These are phyloP conservation scores for Neoitamus cyanurus DNA, from an alignment of 2,888 invertebrate species.

Conservation along the genomic window DNA sequence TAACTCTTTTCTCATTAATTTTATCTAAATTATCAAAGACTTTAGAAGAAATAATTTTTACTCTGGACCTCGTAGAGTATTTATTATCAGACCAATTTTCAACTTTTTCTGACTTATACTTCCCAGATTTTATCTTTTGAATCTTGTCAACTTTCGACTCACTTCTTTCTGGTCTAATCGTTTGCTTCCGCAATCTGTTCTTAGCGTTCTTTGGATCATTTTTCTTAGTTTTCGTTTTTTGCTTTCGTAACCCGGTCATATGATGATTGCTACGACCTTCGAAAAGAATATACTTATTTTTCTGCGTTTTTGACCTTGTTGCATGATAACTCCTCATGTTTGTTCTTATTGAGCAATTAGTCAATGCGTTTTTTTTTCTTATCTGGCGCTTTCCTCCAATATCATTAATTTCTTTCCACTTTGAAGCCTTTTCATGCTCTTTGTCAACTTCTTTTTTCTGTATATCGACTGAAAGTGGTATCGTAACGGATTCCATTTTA, in stretches of 20 bases:
- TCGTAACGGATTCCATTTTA: background rate
- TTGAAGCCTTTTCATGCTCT: background rate
- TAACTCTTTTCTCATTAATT: background rate
- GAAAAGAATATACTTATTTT: slow-evolving; percentile 51
- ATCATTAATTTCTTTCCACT: background rate
- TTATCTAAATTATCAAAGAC: background rate
- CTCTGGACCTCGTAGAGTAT: background rate
- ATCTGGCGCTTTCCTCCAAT: background rate
- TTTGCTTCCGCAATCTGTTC: background rate
- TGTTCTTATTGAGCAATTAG: slow-evolving; percentile 32
- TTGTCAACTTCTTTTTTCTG: background rate
- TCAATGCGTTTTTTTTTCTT: background rate
- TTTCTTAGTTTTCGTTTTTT: background rate
- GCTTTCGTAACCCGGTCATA: background rate
- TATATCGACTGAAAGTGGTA: background rate
- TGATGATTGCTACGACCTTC: background rate
- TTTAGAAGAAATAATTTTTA: background rate
- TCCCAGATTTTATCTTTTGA: background rate
- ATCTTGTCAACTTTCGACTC: background rate
- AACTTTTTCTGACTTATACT: background rate
- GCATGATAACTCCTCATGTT: slow-evolving; percentile 44
- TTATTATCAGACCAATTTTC: background rate
- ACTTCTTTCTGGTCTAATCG: background rate
- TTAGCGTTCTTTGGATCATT: background rate
- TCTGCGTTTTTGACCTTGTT: slow-evolving; percentile 48